Evolutionary conservation across 2,888 invertebrate genomes (phyloP).

Genomic region (Agrotis segetum): DNA sequence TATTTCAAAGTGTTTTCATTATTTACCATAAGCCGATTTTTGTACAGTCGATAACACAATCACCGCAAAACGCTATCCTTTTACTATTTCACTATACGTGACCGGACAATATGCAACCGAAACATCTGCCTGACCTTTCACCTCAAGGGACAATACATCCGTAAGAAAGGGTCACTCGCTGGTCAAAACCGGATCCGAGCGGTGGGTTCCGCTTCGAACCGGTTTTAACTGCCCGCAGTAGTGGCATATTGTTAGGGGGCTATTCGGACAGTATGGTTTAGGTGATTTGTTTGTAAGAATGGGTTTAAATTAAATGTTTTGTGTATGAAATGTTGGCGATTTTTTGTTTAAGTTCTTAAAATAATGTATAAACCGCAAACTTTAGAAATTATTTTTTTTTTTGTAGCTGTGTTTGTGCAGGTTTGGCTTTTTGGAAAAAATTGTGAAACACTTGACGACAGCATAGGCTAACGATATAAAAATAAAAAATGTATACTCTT

Average conservation of each 20-base stretch:
- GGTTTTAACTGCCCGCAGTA: slow-evolving; percentile 67
- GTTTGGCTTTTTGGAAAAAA: too few relatives aligned
- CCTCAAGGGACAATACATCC: slow-evolving; percentile 74
- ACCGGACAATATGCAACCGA: slow-evolving; percentile 53
- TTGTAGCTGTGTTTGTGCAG: too few relatives aligned
- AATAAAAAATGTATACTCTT: too few relatives aligned
- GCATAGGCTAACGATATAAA: too few relatives aligned
- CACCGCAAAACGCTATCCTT: slow-evolving; percentile 1
- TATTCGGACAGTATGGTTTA: slow-evolving; percentile 26
- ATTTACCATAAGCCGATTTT: too few relatives aligned
- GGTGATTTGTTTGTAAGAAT: slow-evolving; percentile 29
- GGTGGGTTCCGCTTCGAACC: slow-evolving; percentile 74
- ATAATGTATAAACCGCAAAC: too few relatives aligned
- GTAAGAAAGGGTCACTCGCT: slow-evolving; percentile 79
- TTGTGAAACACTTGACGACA: too few relatives aligned
- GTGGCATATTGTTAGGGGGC: slow-evolving; percentile 56
- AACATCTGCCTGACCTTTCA: slow-evolving; percentile 84
- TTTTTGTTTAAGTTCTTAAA: background rate
- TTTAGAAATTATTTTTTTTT: too few relatives aligned
- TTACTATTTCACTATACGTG: slow-evolving; percentile 16
- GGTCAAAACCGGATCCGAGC: slow-evolving; percentile 83
- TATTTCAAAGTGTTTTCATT: too few relatives aligned
- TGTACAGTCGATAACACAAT: too few relatives aligned
- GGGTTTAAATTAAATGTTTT: slow-evolving; percentile 7
- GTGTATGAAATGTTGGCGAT: background rate